Conservation (phyloP, 2,888 invertebrate species). For the Lasius platythorax region DNA sequence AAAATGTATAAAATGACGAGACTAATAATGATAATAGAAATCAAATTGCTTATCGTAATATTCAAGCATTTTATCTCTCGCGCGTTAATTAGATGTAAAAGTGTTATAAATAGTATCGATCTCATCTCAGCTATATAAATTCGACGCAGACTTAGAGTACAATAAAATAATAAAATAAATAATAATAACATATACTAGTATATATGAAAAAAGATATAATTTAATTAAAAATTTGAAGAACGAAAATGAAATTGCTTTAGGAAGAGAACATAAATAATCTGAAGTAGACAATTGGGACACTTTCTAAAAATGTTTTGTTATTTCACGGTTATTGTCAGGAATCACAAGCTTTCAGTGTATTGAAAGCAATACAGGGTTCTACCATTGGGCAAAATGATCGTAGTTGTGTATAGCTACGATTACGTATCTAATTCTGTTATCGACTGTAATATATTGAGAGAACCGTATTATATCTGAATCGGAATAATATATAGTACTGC, state of each 20-base stretch:
- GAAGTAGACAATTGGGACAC: slow-evolving; percentile 1
- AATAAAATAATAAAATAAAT: not conserved
- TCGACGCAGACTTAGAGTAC: not conserved
- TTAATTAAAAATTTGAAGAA: not conserved
- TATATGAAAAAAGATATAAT: not conserved
- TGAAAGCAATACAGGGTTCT: slow-evolving; percentile 2
- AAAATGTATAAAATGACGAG: not conserved
- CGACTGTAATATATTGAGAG: slow-evolving; percentile 69
- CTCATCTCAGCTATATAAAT: not conserved
- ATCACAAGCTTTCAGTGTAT: slow-evolving; percentile 34
- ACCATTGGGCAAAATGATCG: slow-evolving; percentile 16
- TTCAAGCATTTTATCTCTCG: not conserved
- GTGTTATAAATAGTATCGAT: not conserved
- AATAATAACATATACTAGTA: not conserved
- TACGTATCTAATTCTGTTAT: slow-evolving; percentile 64
- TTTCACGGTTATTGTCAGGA: slow-evolving; percentile 17
- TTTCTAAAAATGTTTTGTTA: slow-evolving; percentile 33
- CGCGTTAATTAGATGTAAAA: not conserved
- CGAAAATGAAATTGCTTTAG: slow-evolving; percentile 13
- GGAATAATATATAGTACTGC: slow-evolving; percentile 65
- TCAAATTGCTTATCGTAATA: not conserved
- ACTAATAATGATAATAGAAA: not conserved
- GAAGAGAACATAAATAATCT: slow-evolving; percentile 4
- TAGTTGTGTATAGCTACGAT: slow-evolving; percentile 23
- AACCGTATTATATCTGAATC: slow-evolving; percentile 64